Conservation (phyloP, 2,888 invertebrate species). For the Phyllotreta striolata region DNA sequence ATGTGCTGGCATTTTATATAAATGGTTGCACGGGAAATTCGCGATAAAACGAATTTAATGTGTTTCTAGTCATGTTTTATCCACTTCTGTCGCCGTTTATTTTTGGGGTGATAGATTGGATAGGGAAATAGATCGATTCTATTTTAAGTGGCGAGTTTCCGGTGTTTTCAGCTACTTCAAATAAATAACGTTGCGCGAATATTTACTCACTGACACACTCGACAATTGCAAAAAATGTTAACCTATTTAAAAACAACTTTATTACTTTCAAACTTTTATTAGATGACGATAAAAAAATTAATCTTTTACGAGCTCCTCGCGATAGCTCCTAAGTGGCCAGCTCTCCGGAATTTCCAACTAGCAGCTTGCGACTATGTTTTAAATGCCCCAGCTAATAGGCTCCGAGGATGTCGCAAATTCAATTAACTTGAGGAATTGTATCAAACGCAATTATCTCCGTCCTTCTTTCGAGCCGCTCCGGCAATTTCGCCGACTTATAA, state of each 20-base stretch:
- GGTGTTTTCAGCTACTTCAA: not conserved
- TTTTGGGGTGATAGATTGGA: constrained; percentile 7
- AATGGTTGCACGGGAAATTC: constrained; percentile 25
- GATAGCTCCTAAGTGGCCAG: too few species aligned
- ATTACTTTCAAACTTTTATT: too few species aligned
- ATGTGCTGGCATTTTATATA: constrained; percentile 24
- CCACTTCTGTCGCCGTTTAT: constrained; percentile 14
- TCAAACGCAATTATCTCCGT: constrained; percentile 16
- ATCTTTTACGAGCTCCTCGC: too few species aligned
- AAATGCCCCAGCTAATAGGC: constrained; percentile 4
- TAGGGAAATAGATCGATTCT: constrained; percentile 11
- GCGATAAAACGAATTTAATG: constrained; percentile 22
- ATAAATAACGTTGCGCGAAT: too few species aligned
- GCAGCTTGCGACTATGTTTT: not conserved
- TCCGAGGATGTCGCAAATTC: constrained; percentile 15
- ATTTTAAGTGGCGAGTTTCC: constrained; percentile 6
- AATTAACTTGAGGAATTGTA: constrained; percentile 23
- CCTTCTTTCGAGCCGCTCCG: constrained; percentile 15
- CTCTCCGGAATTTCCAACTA: too few species aligned
- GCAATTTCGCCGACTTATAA: constrained; percentile 12
- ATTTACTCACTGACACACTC: too few species aligned
- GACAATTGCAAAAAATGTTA: too few species aligned
- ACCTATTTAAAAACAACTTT: too few species aligned
- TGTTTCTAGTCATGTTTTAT: constrained; percentile 25
- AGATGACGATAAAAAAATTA: too few species aligned